Conservation (phyloP, 1,140 invertebrate species). For the Cotesia typhae region DNA sequence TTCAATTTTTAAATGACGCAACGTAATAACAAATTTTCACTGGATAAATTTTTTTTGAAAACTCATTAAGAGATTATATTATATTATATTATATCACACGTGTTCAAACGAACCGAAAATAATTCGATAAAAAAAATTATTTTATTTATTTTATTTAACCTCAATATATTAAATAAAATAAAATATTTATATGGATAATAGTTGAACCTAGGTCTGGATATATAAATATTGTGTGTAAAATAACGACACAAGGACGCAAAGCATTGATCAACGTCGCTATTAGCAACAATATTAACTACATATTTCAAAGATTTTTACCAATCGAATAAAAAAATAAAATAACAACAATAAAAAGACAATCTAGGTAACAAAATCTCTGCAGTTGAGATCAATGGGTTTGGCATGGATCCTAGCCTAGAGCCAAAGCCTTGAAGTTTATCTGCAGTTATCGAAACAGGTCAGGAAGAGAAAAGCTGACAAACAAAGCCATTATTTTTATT, state of each 20-base stretch:
- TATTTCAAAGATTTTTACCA: not conserved
- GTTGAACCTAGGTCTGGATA: not conserved
- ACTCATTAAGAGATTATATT: too few relatives aligned
- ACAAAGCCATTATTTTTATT: not conserved
- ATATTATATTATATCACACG: too few relatives aligned
- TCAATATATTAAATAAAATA: too few relatives aligned
- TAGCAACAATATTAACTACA: slow-evolving; percentile 12
- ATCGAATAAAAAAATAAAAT: not conserved
- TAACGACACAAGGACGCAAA: slow-evolving; percentile 42
- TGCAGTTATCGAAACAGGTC: not conserved
- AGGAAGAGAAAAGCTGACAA: not conserved
- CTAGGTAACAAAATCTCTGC: too few relatives aligned
- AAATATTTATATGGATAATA: too few relatives aligned
- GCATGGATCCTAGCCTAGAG: not conserved
- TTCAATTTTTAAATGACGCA: too few relatives aligned
- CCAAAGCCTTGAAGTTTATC: not conserved
- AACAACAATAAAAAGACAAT: not conserved
- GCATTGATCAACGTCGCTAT: slow-evolving; percentile 50
- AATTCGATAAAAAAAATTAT: too few relatives aligned
- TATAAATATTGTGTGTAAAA: slow-evolving; percentile 15
- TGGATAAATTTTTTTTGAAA: too few relatives aligned
- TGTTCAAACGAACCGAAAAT: too few relatives aligned
- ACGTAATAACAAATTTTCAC: too few relatives aligned
- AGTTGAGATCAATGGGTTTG: not conserved
- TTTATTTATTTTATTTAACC: too few relatives aligned